These are phyloP conservation scores for Geotrypetes seraphini DNA, from an alignment of 2,797 vertebrate genomes.

Conservation along the genomic window DNA sequence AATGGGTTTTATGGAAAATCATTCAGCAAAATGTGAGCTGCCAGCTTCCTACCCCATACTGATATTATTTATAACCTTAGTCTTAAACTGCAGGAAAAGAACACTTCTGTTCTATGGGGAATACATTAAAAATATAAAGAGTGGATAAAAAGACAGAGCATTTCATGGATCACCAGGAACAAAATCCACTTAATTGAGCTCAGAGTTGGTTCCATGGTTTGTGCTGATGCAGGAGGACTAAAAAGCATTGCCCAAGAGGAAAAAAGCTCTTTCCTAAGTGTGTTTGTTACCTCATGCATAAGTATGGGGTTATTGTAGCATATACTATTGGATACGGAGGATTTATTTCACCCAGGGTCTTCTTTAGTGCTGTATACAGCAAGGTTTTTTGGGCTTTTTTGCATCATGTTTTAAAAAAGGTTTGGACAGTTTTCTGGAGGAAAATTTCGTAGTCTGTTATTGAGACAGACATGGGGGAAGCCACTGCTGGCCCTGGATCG, in stretches of 20 bases:
- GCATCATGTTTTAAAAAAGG: too few relatives aligned
- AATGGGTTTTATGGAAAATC: constrained; percentile 74
- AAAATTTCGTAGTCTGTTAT: too few relatives aligned
- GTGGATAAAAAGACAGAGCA: constrained; percentile 82
- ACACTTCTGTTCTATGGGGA: constrained; percentile 72
- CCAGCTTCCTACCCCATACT: constrained; percentile 69
- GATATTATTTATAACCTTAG: constrained; percentile 86
- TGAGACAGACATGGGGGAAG: too few relatives aligned
- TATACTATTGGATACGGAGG: constrained; percentile 24
- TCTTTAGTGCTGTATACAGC: too few relatives aligned
- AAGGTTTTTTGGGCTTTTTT: too few relatives aligned
- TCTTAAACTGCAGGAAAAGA: constrained; percentile 80
- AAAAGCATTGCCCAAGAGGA: constrained; percentile 64
- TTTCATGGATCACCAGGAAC: constrained; percentile 94
- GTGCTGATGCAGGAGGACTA: constrained; percentile 52
- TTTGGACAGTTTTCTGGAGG: too few relatives aligned
- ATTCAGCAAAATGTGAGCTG: constrained; percentile 69
- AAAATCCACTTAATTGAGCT: constrained; percentile 84
- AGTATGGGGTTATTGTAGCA: constrained; percentile 53
- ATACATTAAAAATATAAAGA: constrained; percentile 93
- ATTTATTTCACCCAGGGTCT: too few relatives aligned
- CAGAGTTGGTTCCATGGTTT: constrained; percentile 73
- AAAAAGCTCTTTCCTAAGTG: constrained; percentile 64
- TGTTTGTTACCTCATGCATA: constrained; percentile 63
- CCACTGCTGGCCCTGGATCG: too few relatives aligned